These are phyloP conservation scores for Microtus pennsylvanicus DNA, from an alignment of 2,113 vertebrate species.

Conservation along the genomic window DNA sequence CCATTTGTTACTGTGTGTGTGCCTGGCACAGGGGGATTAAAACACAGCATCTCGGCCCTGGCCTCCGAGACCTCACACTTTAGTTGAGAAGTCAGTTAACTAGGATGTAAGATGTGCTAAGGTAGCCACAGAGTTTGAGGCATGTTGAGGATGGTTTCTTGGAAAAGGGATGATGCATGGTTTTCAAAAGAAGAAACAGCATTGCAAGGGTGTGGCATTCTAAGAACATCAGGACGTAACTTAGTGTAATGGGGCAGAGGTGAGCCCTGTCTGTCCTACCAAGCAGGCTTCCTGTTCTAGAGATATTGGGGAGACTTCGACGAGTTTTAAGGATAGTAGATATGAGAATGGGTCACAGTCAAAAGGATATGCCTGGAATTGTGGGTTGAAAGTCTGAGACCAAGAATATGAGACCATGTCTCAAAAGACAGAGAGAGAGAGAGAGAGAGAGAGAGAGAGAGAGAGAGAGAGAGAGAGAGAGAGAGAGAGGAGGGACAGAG, in stretches of 20 bases:
- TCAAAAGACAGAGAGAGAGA: background rate
- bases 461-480: background rate
- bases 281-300: background rate
- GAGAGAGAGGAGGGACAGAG: too few species aligned
- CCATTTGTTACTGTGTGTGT: background rate
- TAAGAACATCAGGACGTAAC: background rate
- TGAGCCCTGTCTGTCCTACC: background rate
- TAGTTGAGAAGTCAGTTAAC: background rate
- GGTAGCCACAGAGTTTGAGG: background rate
- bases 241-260: fast-evolving
- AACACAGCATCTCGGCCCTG: fast-evolving
- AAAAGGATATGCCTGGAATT: too few species aligned
- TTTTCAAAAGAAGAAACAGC: background rate
- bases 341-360: background rate
- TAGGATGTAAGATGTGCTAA: background rate
- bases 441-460: too few species aligned
- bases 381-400: background rate
- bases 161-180: background rate
- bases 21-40: background rate
- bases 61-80: background rate
- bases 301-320: background rate
- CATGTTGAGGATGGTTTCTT: background rate
- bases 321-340: background rate
- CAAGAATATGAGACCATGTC: background rate
- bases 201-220: background rate